Conservation (phyloP, 2,888 invertebrate species). For the Aricia artaxerxes region DNA sequence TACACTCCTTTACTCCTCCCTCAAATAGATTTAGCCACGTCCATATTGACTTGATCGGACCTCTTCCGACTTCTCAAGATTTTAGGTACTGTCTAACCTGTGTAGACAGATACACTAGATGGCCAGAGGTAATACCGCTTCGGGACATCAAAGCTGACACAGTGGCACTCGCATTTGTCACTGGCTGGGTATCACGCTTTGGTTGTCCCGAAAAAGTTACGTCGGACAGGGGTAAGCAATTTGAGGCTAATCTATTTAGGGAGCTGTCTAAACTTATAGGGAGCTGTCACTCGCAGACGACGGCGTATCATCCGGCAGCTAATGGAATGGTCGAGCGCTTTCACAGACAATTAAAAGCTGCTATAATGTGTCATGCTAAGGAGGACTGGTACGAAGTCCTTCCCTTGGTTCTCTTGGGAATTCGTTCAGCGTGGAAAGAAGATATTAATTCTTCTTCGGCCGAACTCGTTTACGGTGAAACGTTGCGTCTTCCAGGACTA, state of each 20-base stretch:
- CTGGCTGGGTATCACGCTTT: not conserved
- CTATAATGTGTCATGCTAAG: slow-evolving; percentile 27
- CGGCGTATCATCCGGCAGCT: not conserved
- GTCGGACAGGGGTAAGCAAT: slow-evolving; percentile 30
- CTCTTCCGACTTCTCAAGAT: no score
- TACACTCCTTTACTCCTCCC: no score
- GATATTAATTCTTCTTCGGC: slow-evolving; percentile 17
- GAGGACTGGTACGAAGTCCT: slow-evolving; percentile 6
- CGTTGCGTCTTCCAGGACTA: not conserved
- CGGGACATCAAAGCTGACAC: no score
- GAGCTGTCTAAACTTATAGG: slow-evolving; percentile 10
- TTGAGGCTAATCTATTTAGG: slow-evolving; percentile 28
- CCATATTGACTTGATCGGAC: no score
- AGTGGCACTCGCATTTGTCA: no score
- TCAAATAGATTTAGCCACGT: no score
- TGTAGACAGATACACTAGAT: no score
- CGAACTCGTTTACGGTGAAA: not conserved
- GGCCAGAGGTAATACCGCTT: no score
- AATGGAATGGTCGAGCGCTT: slow-evolving; percentile 27
- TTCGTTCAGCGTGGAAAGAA: slow-evolving; percentile 13
- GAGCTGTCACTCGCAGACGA: not conserved
- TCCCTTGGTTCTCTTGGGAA: not conserved
- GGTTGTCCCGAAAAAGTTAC: slow-evolving; percentile 32
- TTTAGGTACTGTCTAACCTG: no score
- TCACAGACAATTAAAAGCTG: slow-evolving; percentile 29